These are phyloP conservation scores for Lampris incognitus DNA, from an alignment of 2,113 vertebrate species.

Conservation along the genomic window DNA sequence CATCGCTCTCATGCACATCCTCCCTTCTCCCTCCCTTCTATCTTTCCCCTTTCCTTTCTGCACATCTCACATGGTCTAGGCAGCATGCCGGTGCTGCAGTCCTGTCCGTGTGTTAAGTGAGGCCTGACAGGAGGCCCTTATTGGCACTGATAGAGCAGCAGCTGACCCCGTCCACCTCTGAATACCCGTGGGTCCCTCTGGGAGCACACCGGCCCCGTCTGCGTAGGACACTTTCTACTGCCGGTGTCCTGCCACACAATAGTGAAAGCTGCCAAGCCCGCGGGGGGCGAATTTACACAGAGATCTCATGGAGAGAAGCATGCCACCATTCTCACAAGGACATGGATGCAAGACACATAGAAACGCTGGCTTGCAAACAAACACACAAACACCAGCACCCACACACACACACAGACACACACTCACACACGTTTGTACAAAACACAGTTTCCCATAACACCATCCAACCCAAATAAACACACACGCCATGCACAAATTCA, in stretches of 20 bases:
- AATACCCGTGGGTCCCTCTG: constrained; percentile 39
- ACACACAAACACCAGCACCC: constrained; percentile 48
- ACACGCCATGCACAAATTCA: not conserved
- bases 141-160: constrained; percentile 42
- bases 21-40: constrained; percentile 8
- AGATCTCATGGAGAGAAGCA: constrained; percentile 45
- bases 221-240: constrained; percentile 66
- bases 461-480: not conserved
- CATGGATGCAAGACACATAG: constrained; percentile 43
- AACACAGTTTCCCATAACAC: constrained; percentile 41
- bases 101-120: constrained; percentile 47
- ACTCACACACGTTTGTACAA: constrained; percentile 50
- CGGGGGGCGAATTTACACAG: constrained; percentile 58
- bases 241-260: constrained; percentile 67
- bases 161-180: constrained; percentile 42
- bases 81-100: constrained; percentile 32
- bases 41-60: constrained; percentile 27
- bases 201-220: constrained; percentile 52
- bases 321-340: constrained; percentile 51
- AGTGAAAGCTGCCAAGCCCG: constrained; percentile 72
- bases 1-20: not conserved
- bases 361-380: constrained; percentile 52
- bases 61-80: constrained; percentile 40
- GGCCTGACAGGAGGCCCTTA: constrained; percentile 63
- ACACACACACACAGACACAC: constrained; percentile 50